Evolutionary conservation across 2,113 vertebrate genomes (phyloP), one percentile per base, ranked within the genome.

Genomic region (Anser brachyrhynchus): DNA sequence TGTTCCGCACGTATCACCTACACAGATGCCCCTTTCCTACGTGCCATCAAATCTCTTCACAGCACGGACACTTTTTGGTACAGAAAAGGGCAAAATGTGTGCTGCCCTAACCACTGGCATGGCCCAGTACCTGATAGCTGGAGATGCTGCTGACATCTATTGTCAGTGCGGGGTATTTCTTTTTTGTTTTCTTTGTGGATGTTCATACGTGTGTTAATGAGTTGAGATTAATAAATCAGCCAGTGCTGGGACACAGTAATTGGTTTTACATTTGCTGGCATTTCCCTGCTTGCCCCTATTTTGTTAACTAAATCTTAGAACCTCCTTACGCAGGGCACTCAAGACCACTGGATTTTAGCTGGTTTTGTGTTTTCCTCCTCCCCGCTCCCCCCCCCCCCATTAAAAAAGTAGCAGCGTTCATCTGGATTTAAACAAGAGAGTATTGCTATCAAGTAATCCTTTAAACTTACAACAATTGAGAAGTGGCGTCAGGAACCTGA

Each of bases 71-170:
- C 23, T 19, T 69, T 69, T 51, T 26, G 16, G 33, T 19, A 46
- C 16, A 20, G 35, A 28, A 51, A 35, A 62, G 25, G 19, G 69
- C 33, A 35, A 28, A 76, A 35, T 11, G 44, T 4, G 33, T 4
- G 20, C 37, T 33, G 71, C 18, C 51, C 52, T 23, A n/a, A 28
- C 16, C 16, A 10, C 35, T 5, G 13, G 65, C 23, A 12, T 23
- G 3, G 3, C 7, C 17, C 13, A 4, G 58, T 2, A 1, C 31
- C 12, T 3, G 6, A 17, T 26, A 58, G 6, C 64, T 31, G 82
- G 33, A 59, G 44, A 9, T 28, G 39, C 64, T 92, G 64, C 76
- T 92, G 90, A 92, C 84, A 87, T 35, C 75, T 96, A 90, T n/a
- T 66, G 92, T 86, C 96, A 80, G 79, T 31, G 17, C 12, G 4